Base-by-base conservation (phyloP, 2,888 invertebrate species). In the Aricia artaxerxes region DNA sequence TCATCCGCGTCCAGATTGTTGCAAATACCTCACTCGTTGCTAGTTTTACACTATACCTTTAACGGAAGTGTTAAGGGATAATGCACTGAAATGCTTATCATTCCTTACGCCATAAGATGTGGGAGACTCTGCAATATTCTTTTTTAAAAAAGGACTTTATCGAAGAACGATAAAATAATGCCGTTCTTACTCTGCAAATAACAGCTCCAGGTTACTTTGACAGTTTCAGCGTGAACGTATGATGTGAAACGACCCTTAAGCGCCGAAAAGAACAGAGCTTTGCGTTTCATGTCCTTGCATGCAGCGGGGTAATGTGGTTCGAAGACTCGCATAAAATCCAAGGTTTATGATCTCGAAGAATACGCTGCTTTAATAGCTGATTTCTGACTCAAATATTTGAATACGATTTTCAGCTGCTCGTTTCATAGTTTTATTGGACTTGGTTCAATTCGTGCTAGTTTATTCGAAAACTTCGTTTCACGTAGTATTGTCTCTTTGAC, bases 291-390 rank as follows among this genome's bases (percentile, higher is more conserved):
- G 69, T 69, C 69, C 35, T 69, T 69, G 69, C 69, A 69, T 69
- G 69, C 69, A 69, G 69, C 69, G 35, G 13, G 35, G 69, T 35
- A 69, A 69, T 69, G 69, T 69, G 69, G n/a, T 73, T 73, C 44
- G 73, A 73, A 73, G 73, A 44, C 24, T 73, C 73, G 73, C 73
- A 73, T 73, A 73, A 73, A 73, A 73, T 44, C 44, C 44, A 73
- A 44, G 73, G 73, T 73, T 73, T 73, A 73, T 73, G 73, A 44
- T 73, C 40, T 64, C 69, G 35, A 69, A 69, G 69, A 69, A 69
- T 69, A 69, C 69, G 69, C 69, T 38, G 69, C 69, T 69, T 69
- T 69, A 69, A 69, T 69, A 69, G 69, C 35, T 69, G 69, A 69
- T 69, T 69, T 69, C 69, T 35, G 69, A 69, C 69, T 69, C 69